phyloP scores from a whole-genome alignment of 2,888 invertebrate species.

The Microctonus brassicae region DNA sequence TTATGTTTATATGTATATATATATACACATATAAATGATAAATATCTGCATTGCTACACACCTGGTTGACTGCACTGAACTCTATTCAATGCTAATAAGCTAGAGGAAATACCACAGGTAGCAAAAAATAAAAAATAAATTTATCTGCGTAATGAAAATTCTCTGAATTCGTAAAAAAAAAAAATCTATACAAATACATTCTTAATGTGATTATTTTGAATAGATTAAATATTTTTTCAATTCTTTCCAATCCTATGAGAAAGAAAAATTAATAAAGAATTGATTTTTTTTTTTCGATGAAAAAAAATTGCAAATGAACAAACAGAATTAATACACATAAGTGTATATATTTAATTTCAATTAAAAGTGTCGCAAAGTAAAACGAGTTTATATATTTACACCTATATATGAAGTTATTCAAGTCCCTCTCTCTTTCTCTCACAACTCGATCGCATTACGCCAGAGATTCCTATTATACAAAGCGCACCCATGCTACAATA shows the following conservation, averaged over 20 bases:
- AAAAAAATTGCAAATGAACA: too few relatives aligned
- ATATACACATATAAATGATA: constrained; percentile 14
- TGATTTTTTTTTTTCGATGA: too few relatives aligned
- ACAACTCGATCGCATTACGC: constrained; percentile 18
- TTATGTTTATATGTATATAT: constrained; percentile 9
- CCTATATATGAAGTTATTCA: background rate
- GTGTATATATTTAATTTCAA: background rate
- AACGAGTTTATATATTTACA: background rate
- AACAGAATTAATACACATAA: too few relatives aligned
- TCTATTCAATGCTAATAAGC: constrained; percentile 45
- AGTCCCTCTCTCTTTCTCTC: background rate
- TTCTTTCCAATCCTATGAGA: too few relatives aligned
- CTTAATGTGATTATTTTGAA: too few relatives aligned
- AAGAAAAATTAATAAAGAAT: too few relatives aligned
- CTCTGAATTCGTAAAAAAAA: background rate
- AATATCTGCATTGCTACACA: constrained; percentile 3
- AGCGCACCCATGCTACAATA: background rate
- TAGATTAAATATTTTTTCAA: too few relatives aligned
- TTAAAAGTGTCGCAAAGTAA: background rate
- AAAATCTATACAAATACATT: too few relatives aligned
- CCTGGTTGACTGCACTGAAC: constrained; percentile 35
- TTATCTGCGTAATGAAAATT: background rate
- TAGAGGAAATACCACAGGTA: background rate
- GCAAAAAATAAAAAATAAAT: background rate
- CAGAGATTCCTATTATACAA: constrained; percentile 20